Percentiles rank a stretch among this genome's conserved stretches.
phyloP scores from a whole-genome alignment of 1,140 invertebrate genomes.

The Drosophila baimaii region DNA sequence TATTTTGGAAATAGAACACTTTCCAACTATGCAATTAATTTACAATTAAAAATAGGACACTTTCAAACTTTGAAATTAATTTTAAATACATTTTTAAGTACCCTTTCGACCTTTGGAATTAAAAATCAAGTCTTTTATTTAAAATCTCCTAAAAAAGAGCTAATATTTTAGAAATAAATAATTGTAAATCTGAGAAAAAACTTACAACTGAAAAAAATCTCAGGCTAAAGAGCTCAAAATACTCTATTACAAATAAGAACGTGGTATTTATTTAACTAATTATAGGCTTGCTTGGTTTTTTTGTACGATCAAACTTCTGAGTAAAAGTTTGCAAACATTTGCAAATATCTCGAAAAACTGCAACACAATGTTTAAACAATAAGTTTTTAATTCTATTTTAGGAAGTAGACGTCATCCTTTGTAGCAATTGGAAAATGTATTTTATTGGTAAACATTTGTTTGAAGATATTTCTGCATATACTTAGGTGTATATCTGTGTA shows the following conservation, averaged over 20 bases:
- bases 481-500: constrained; percentile 1
- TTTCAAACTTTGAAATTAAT: not conserved
- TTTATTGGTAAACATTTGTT: constrained; percentile 39
- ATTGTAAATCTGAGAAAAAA: not conserved
- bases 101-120: not conserved
- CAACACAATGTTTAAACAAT: constrained; percentile 11
- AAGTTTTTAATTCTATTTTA: constrained; percentile 6
- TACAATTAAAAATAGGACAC: too few relatives aligned
- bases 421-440: constrained; percentile 22
- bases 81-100: too few relatives aligned
- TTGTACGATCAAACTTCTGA: too few relatives aligned
- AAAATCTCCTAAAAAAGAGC: not conserved
- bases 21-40: too few relatives aligned
- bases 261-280: not conserved
- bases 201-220: not conserved
- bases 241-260: not conserved
- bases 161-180: not conserved
- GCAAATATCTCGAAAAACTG: not conserved
- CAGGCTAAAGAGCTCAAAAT: not conserved
- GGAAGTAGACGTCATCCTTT: constrained; percentile 15
- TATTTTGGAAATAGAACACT: too few relatives aligned
- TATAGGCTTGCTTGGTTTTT: not conserved
- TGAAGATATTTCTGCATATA: constrained; percentile 12
- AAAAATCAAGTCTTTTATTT: not conserved
- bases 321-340: not conserved